phyloP scores from a whole-genome alignment of 2,113 vertebrate species.

The Apodemus speciosus region DNA sequence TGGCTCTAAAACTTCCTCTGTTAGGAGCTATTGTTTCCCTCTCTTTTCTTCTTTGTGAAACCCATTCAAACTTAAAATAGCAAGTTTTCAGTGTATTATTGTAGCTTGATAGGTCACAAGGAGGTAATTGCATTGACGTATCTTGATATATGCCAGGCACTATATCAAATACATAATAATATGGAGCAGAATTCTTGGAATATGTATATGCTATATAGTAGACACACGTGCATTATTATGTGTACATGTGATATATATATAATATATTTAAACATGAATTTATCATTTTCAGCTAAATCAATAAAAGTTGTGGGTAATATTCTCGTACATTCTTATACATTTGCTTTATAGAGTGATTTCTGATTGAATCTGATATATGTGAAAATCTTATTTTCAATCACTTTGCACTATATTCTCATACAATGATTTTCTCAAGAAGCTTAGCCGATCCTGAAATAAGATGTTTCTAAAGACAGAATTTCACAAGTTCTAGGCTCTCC shows the following conservation, averaged over 20 bases:
- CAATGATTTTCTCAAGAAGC: background rate
- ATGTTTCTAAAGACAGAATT: background rate
- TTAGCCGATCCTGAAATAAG: background rate
- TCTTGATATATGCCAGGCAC: background rate
- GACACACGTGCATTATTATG: background rate
- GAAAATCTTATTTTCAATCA: background rate
- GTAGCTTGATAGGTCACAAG: background rate
- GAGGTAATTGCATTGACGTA: background rate
- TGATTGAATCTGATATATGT: background rate
- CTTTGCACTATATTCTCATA: background rate
- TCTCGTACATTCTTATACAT: background rate
- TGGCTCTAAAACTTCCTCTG: background rate
- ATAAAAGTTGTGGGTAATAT: background rate
- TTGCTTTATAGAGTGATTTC: background rate
- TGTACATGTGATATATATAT: background rate
- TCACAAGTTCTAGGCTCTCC: background rate
- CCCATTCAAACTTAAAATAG: background rate
- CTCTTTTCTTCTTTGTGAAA: background rate
- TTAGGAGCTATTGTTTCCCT: background rate
- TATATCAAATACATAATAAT: background rate
- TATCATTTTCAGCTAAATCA: background rate
- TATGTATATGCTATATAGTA: too few relatives aligned
- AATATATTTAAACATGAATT: background rate
- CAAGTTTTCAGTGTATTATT: background rate
- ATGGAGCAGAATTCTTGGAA: too few relatives aligned